These are phyloP conservation scores for Gadus chalcogrammus DNA, from an alignment of 2,113 vertebrate genomes.

Conservation along the genomic window DNA sequence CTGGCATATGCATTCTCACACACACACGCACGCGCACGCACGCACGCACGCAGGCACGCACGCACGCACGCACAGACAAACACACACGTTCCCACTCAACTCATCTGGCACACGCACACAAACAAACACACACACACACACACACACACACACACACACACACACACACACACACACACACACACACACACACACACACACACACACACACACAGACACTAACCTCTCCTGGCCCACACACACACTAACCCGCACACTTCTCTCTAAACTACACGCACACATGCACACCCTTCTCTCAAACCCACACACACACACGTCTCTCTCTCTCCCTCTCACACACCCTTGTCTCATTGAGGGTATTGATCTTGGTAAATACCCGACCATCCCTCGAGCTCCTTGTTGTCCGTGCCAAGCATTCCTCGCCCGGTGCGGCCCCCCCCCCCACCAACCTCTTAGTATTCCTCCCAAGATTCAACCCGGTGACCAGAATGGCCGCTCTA, in stretches of 20 bases:
- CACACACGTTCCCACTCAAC: no score
- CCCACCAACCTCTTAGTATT: slow-evolving; percentile 52
- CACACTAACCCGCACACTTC: no score
- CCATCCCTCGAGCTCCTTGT: slow-evolving; percentile 19
- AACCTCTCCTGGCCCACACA: no score
- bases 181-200: background rate
- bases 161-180: background rate
- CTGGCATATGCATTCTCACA: background rate
- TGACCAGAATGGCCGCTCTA: slow-evolving; percentile 57
- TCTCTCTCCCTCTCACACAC: background rate
- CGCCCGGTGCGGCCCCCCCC: slow-evolving; percentile 42
- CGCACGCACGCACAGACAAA: no score
- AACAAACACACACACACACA: background rate
- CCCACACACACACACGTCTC: background rate
- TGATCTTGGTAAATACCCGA: slow-evolving; percentile 27
- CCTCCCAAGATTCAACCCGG: slow-evolving; percentile 16
- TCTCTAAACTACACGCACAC: background rate
- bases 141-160: no score
- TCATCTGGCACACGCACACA: background rate
- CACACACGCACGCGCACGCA: background rate
- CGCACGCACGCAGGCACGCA: background rate
- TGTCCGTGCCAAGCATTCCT: background rate
- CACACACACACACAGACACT: no score
- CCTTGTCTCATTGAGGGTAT: background rate
- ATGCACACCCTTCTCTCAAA: background rate